Conservation (phyloP, 2,888 invertebrate genomes). For the Panzeria rudis region DNA sequence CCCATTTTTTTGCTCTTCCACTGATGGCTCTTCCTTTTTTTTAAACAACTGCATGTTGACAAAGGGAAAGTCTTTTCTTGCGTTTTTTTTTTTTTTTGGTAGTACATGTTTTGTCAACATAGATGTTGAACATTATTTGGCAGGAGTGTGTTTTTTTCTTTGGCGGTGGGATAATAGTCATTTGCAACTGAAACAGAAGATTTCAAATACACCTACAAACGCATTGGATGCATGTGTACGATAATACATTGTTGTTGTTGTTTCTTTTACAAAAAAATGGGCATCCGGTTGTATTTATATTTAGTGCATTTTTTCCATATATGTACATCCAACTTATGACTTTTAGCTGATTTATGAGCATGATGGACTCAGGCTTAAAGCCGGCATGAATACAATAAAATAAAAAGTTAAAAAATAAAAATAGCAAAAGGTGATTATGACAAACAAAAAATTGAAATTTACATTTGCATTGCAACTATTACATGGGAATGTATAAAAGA, state of each 20-base stretch:
- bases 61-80: conserved; percentile 68
- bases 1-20: conserved; percentile 42
- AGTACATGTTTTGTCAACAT: conserved; percentile 60
- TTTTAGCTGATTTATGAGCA: conserved; percentile 82
- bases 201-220: conserved; percentile 49
- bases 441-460: conserved; percentile 49
- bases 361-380: conserved; percentile 78
- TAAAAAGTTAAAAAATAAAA: conserved; percentile 25
- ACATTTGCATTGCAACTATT: conserved; percentile 67
- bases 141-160: not conserved
- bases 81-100: conserved; percentile 39
- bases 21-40: conserved; percentile 75
- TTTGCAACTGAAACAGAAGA: conserved; percentile 58
- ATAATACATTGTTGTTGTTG: conserved; percentile 48
- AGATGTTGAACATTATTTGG: conserved; percentile 52
- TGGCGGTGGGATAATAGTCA: conserved; percentile 24
- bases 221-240: conserved; percentile 46
- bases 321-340: conserved; percentile 62
- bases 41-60: conserved; percentile 73
- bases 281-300: conserved; percentile 74
- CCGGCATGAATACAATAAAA: conserved; percentile 24
- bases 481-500: conserved; percentile 72
- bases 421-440: conserved; percentile 58
- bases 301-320: conserved; percentile 47
- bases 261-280: conserved; percentile 74